Evolutionary conservation across 30 jellyfish, hydroid and myxozoan species (phyloP).

Genomic region (Cassiopea xamachana): DNA sequence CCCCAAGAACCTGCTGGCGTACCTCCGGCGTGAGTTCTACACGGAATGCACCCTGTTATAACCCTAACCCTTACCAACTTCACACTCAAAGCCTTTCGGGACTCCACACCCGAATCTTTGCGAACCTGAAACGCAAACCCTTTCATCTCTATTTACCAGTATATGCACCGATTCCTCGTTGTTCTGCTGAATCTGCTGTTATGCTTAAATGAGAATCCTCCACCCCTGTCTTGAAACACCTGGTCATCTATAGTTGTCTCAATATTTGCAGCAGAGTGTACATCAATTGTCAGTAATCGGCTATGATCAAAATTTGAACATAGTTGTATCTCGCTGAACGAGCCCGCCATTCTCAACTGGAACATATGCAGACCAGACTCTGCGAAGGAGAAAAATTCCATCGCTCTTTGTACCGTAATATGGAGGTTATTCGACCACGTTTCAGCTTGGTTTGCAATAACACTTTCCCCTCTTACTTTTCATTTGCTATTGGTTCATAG

Average conservation of each 20-base stretch:
- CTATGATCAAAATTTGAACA: constrained; percentile 25
- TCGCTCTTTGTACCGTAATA: no score
- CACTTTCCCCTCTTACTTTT: no score
- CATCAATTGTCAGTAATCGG: constrained; percentile 41
- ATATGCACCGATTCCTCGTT: constrained; percentile 50
- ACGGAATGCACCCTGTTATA: no score
- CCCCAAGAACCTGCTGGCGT: no score
- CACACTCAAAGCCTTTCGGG: not conserved
- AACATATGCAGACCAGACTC: not conserved
- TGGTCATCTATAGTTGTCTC: constrained; percentile 10
- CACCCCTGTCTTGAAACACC: constrained; percentile 71
- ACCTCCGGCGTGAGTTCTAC: no score
- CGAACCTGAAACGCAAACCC: not conserved
- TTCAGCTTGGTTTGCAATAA: no score
- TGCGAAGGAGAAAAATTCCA: constrained; percentile 6
- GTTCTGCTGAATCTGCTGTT: constrained; percentile 41
- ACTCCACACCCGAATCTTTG: not conserved
- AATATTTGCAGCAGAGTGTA: constrained; percentile 28
- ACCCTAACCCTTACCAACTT: no score
- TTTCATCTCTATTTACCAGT: not conserved
- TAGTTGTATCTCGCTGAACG: constrained; percentile 46
- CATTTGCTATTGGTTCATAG: no score
- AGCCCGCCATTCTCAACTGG: constrained; percentile 73
- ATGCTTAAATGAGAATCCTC: constrained; percentile 59
- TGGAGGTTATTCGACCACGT: no score